Conservation (phyloP, 2,888 invertebrate genomes). For the Meteorus colon region DNA sequence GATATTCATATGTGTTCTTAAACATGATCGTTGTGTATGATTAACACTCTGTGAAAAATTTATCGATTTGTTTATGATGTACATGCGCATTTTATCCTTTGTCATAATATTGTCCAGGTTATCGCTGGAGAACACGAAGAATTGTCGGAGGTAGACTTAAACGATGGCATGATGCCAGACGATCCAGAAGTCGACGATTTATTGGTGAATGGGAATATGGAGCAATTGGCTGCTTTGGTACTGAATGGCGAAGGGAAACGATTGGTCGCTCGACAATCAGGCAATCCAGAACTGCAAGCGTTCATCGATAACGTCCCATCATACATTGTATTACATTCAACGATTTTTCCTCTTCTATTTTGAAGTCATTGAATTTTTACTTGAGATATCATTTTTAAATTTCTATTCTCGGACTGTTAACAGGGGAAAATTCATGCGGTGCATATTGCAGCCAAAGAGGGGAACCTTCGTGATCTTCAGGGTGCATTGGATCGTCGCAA, state of each 20-base stretch:
- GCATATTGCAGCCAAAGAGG: conserved; percentile 88
- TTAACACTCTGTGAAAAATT: conserved; percentile 50
- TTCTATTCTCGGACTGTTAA: conserved; percentile 47
- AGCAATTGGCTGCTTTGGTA: conserved; percentile 90
- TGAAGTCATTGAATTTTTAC: background rate
- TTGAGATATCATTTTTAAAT: conserved; percentile 18
- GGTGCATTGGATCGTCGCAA: conserved; percentile 90
- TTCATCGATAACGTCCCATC: conserved; percentile 91
- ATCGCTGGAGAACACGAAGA: conserved; percentile 65
- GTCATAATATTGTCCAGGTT: conserved; percentile 56
- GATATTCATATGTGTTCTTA: conserved; percentile 47
- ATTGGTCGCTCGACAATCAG: conserved; percentile 81
- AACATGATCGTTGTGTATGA: conserved; percentile 57
- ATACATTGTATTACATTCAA: conserved; percentile 81
- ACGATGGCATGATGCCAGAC: conserved; percentile 61
- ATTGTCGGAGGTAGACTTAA: conserved; percentile 60
- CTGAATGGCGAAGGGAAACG: conserved; percentile 90
- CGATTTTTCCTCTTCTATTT: background rate
- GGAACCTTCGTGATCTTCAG: conserved; percentile 88
- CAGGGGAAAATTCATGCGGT: conserved; percentile 93
- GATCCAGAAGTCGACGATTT: conserved; percentile 81
- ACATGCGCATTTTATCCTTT: conserved; percentile 55
- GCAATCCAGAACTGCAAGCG: conserved; percentile 86
- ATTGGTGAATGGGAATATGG: conserved; percentile 87
- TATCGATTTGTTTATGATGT: conserved; percentile 59